Evolutionary conservation across 2,888 invertebrate species (phyloP).

Genomic region (Nomada hirtipes): DNA sequence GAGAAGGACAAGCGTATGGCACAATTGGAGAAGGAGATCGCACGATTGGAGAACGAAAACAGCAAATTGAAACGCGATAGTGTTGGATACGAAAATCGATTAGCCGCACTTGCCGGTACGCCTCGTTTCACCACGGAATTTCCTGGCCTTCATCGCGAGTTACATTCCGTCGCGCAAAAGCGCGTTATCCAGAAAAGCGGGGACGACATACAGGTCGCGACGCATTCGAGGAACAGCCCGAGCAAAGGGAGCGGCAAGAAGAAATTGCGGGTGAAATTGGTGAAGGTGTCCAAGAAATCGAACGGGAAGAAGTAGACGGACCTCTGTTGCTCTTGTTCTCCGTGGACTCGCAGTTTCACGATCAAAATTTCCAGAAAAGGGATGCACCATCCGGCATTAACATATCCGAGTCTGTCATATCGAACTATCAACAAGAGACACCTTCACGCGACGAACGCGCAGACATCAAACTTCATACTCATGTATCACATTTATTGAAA

Average conservation of each 20-base stretch:
- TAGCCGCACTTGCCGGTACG: constrained; percentile 35
- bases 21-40: constrained; percentile 51
- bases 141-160: constrained; percentile 27
- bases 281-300: constrained; percentile 10
- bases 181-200: constrained; percentile 18
- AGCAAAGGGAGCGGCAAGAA: not conserved
- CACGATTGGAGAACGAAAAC: constrained; percentile 56
- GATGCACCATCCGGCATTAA: not conserved
- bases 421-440: constrained; percentile 29
- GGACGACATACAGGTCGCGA: not conserved
- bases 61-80: constrained; percentile 64
- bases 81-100: constrained; percentile 52
- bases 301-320: constrained; percentile 29
- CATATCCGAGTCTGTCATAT: constrained; percentile 10
- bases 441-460: constrained; percentile 28
- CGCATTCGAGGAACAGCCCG: not conserved
- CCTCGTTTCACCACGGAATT: constrained; percentile 36
- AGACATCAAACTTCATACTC: constrained; percentile 21
- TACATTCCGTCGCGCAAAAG: constrained; percentile 23
- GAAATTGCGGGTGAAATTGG: not conserved
- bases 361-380: not conserved
- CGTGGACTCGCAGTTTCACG: constrained; percentile 33
- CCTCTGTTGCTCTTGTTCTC: constrained; percentile 35
- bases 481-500: constrained; percentile 19
- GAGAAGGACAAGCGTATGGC: constrained; percentile 55